Base-by-base conservation (phyloP, 2,888 invertebrate genomes). In the Drosophila mettleri region DNA sequence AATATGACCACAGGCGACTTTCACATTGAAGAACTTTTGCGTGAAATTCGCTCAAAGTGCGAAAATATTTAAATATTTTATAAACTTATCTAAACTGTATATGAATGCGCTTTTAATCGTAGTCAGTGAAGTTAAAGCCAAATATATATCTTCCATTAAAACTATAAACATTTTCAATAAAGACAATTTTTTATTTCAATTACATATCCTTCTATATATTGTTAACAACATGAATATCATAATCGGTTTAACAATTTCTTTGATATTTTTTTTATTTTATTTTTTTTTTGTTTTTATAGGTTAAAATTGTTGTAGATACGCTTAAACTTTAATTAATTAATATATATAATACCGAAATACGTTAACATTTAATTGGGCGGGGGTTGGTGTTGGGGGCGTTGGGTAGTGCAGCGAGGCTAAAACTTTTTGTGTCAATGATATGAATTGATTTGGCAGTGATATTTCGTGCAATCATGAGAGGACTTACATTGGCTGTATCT, bases 141-240 rank as follows among this genome's bases (percentile, higher is more conserved):
- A 69, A 84, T 77, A 77, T 84, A 86, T 81, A 86, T 72, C 81
- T 83, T 83, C 87, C 87, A 83, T 83, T 84, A 86, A 78, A 86
- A 84, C 38, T 84, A 84, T 77, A 72, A 80, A 80, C 74, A 81
- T 74, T 84, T 84, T 86, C 64, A 83, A 86, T 83, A 83, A 86
- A 83, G 61, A 74, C 76, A 86, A 59, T 82, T 86, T 78, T 86
- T 49, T 49, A 49, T 49, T 49, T 86, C 86, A 86, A 86, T 75
- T 81, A 75, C 66, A 51, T 57, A 52, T 39, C 20, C 22, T 48
- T 46, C 72, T 69, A 65, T 71, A 65, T 71, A 61, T 48, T 72
- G 58, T 62, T 48, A 62, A 63, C 52, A 55, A 48, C 45, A 31
- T 38, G 31, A 72, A 59, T 52, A 48, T 58, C 18, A 16, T 41